Evolutionary conservation across 2,113 vertebrate genomes (phyloP), one percentile per base, ranked within the genome.

Genomic region (Sylvicapra grimmia): DNA sequence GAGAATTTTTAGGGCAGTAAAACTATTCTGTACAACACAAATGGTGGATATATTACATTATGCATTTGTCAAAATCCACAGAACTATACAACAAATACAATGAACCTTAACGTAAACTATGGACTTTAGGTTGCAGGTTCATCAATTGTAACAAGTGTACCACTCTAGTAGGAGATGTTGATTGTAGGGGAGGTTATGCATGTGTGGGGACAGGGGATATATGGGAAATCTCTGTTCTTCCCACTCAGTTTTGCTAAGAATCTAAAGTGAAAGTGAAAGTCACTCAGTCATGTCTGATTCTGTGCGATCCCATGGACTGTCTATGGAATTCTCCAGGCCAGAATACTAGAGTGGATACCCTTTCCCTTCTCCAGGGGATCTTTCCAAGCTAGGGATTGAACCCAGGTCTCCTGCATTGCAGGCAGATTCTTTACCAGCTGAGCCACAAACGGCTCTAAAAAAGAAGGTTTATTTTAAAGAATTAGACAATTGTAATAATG

Each of bases 231-330:
- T 82, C 58, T 61, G 31, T 33, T 33, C 72, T 40, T 91, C 13
- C 47, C 33, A 40, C 25, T 83, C 47, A 14, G 5, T 92, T 53
- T 40, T 65, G 58, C 58, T 65, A 31, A 40, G 47, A 63, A 83
- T 59, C 59, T 65, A 83, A 51, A 36, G 65, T 36, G 33, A n/a
- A 68, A 68, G 63, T 68, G 33, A 36, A 68, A 36, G 16, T 36
- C 1, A 4, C 33, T 68, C 68, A 72, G 68, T 3, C n/a, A 23
- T 72, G 19, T 23, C 19, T 72, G n/a, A 40, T 19, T 72, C n/a
- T 23, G 10, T 68, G 65, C 0, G 5, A 40, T 5, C 19, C 5
- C 68, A 72, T 6, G 2, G n/a, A 23, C 16, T 36, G 8, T n/a
- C 63, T 1, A 36, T 23, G n/a, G 9, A 19, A 1, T 72, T 40